Conservation (phyloP, 2,113 vertebrate species). For the Microtus oregoni region DNA sequence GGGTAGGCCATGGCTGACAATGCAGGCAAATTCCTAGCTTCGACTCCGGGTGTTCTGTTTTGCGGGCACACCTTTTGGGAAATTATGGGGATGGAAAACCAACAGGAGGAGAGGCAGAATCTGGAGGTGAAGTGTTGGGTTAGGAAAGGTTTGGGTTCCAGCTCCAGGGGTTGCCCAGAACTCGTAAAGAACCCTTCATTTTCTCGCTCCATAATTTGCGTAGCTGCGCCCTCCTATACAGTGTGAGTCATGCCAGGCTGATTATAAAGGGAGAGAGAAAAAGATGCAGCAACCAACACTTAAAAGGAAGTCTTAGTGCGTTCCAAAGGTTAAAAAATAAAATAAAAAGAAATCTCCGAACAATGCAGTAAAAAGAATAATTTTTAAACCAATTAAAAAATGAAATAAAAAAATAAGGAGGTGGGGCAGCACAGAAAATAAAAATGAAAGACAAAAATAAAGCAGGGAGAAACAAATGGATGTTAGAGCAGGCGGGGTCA, state of each 20-base stretch:
- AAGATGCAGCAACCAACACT: constrained; percentile 86
- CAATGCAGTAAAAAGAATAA: constrained; percentile 74
- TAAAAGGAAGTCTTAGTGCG: constrained; percentile 75
- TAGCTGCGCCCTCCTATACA: constrained; percentile 87
- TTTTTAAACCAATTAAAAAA: constrained; percentile 82
- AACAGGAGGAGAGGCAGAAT: neutral
- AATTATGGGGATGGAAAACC: constrained; percentile 67
- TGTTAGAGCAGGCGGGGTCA: constrained; percentile 92
- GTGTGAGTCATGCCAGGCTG: constrained; percentile 89
- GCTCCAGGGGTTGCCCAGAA: constrained; percentile 68
- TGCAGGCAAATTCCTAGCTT: constrained; percentile 50
- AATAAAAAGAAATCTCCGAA: constrained; percentile 56
- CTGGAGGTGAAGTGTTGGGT: neutral
- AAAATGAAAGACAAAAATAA: constrained; percentile 75
- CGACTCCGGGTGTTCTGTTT: constrained; percentile 63
- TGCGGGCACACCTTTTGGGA: constrained; percentile 77
- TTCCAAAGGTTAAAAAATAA: constrained; percentile 84
- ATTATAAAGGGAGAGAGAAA: constrained; percentile 83
- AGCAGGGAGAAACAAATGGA: constrained; percentile 84
- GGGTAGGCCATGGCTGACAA: neutral
- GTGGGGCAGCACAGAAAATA: constrained; percentile 68
- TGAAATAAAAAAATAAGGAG: constrained; percentile 79
- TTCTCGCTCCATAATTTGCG: constrained; percentile 75
- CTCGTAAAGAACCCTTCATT: constrained; percentile 62
- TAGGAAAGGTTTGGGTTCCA: constrained; percentile 64